Evolutionary conservation across 1,140 invertebrate genomes (phyloP), one percentile per base, ranked within the genome.

Genomic region (Zelostemma sp.): DNA sequence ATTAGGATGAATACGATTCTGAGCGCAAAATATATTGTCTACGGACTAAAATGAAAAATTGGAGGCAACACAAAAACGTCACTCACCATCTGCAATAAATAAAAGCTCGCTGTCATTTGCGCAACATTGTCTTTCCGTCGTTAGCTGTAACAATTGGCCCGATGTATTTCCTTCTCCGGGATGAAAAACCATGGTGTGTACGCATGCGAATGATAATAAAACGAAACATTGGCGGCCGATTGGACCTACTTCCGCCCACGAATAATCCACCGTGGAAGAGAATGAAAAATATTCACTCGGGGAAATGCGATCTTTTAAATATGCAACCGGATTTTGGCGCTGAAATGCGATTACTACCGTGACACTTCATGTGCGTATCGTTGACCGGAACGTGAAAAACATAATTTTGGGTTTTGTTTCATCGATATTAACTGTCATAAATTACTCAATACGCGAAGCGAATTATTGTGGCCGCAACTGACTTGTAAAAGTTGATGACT

Each of bases 141-240:
- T 14, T 2, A 11, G 35, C 12, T 38, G 11, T 14, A 38, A 38
- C 12, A 38, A 38, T 38, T 38, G 40, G 14, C 14, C 14, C 15
- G 40, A 6, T n/a, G n/a, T 15, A 14, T 15, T 41, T 41, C 40
- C 40, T 41, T 41, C 14, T 12, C n/a, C 6, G 40, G 14, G 14
- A 12, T 41, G 40, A 41, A 41, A 41, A 15, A 15, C 14, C 14
- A 14, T 11, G 40, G 40, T 12, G 1, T 38, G 35, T n/a, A n/a
- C n/a, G n/a, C n/a, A 41, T 41, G 40, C 15, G 15, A 41, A 41
- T 41, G 14, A 12, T 41, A 41, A 41, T 41, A 41, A 41, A 41
- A 41, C 40, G 40, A 41, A 41, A 41, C 40, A 15, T 15, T 41
- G 40, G 40, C 12, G 15, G 15, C 15, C 40, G 40, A 41, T 41